Conservation (phyloP, 1,140 invertebrate genomes). For the Drosophila micromelanica region DNA sequence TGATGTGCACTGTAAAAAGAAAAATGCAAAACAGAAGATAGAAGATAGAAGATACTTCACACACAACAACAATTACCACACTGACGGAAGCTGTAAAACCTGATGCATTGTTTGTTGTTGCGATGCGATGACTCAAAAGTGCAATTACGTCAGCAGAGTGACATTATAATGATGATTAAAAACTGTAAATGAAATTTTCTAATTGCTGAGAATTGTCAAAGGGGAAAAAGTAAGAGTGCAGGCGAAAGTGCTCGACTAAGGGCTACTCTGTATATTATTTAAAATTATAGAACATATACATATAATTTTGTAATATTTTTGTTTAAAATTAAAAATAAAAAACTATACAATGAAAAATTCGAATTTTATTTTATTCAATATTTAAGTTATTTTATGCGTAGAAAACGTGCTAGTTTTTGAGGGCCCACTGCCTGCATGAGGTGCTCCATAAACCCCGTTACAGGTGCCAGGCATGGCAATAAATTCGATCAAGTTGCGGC, state of each 20-base stretch:
- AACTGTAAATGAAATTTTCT: slow-evolving; percentile 67
- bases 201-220: slow-evolving; percentile 44
- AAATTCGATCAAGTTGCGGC: slow-evolving; percentile 30
- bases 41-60: slow-evolving; percentile 47
- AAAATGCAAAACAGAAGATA: slow-evolving; percentile 36
- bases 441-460: slow-evolving; percentile 28
- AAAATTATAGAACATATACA: too few species aligned
- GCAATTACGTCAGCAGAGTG: slow-evolving; percentile 72
- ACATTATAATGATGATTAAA: slow-evolving; percentile 62
- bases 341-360: too few species aligned
- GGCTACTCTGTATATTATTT: too few species aligned
- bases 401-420: too few species aligned
- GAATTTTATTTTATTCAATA: too few species aligned
- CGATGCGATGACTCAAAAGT: slow-evolving; percentile 60
- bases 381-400: too few species aligned
- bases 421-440: neutral
- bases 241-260: too few species aligned
- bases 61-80: slow-evolving; percentile 11
- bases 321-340: too few species aligned
- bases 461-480: neutral
- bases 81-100: slow-evolving; percentile 70
- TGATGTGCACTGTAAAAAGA: slow-evolving; percentile 28
- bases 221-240: neutral
- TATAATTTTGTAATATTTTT: too few species aligned
- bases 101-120: slow-evolving; percentile 46